These are phyloP conservation scores for Epizoanthus rinbou DNA, from an alignment of 92 coral and sea anemone genomes.

Conservation along the genomic window DNA sequence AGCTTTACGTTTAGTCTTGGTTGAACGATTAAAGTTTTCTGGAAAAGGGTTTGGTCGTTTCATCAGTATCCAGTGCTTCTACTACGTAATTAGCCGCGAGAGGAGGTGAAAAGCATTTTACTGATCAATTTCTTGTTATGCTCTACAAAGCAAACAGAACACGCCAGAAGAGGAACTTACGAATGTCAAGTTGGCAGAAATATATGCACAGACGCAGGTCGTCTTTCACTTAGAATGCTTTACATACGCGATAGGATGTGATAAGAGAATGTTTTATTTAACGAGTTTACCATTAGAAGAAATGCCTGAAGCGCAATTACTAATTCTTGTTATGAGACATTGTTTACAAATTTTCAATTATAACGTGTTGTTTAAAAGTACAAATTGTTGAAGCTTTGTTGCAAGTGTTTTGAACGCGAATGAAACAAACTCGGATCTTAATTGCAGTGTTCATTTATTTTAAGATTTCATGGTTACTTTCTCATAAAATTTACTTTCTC, in stretches of 20 bases:
- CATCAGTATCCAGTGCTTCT: not conserved
- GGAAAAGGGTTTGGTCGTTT: not conserved
- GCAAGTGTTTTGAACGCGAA: not conserved
- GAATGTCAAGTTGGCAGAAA: not conserved
- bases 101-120: not conserved
- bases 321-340: not conserved
- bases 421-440: conserved; percentile 6
- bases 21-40: no score
- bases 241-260: not conserved
- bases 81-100: not conserved
- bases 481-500: not conserved
- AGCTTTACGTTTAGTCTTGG: no score
- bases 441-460: conserved; percentile 3
- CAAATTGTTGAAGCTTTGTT: not conserved
- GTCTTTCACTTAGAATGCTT: not conserved
- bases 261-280: not conserved
- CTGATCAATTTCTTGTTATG: not conserved
- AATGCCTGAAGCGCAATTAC: not conserved
- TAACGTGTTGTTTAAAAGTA: conserved; percentile 19
- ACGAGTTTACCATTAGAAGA: not conserved
- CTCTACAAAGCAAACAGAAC: not conserved
- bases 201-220: not conserved
- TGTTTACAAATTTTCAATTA: not conserved
- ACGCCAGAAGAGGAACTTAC: not conserved
- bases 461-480: not conserved